Evolutionary conservation across 2,797 vertebrate genomes (phyloP), one percentile per base, ranked within the genome.

Genomic region (Holocentrus rufus): DNA sequence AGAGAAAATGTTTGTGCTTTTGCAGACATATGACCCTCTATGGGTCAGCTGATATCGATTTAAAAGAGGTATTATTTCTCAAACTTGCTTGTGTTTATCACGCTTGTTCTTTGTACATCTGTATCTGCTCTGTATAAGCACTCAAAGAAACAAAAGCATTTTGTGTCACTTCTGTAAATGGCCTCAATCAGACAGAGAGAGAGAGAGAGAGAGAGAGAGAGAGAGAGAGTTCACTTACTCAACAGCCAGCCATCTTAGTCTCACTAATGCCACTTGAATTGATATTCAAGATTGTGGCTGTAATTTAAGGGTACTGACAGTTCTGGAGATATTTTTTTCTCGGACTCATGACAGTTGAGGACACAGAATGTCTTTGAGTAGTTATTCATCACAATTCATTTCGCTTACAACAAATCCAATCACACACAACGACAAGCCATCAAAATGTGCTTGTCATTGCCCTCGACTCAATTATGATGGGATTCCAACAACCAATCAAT

Each of bases 111-210:
- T 49, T 60, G 30, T 5, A 0, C 53, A 11, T 69, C 39, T 42
- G 8, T 25, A 4, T 72, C 70, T 56, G 27, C 57, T 72, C 57
- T 13, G 17, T 59, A 58, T 36, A 23, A 76, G 25, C 74, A 62
- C 69, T 75, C 52, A 11, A 74, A 23, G 72, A 69, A 46, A 79
- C 62, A 68, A 74, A 81, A 62, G 23, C 18, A 69, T 50, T 69
- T 65, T 8, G 1, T 22, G n/a, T 65, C 27, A n/a, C 30, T 46
- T 54, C 30, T 22, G 6, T 49, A 65, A 74, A 62, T 69, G 76
- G 52, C 42, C 18, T 79, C 65, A 77, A 67, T 73, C 72, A 77
- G 62, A 46, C 27, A 44, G 44, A 47, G 68, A 56, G 25, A 56
- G 25, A 11, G 59, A 74, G 76, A 56, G 25, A 11, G 59, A 74